Evolutionary conservation across 2,797 vertebrate genomes (phyloP), one percentile per base, ranked within the genome.

Genomic region (Sebastes minor): DNA sequence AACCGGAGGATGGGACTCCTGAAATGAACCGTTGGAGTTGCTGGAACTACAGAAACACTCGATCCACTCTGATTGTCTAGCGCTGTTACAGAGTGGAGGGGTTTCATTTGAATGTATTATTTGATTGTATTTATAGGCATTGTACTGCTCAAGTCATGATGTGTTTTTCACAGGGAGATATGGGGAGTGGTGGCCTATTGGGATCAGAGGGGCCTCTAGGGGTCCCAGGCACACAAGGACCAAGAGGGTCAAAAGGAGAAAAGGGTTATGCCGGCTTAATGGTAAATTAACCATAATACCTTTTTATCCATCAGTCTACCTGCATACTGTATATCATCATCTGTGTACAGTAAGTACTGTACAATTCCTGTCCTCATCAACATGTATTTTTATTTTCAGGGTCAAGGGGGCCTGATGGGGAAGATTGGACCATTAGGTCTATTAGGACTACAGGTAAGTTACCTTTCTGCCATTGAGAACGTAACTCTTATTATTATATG

Each of bases 231-330:
- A 69, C 85, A 25, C 46, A 38, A 23, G 96, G 96, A 67, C 61
- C 49, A 49, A 92, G 92, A 86, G 96, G 96, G 14, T 71, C 28
- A 12, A 97, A 94, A 87, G 97, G 97, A 80, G 93, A 95, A 76
- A 96, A 96, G 83, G 96, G 97, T 52, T 93, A 90, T 35, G 74
- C 86, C 49, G 96, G 96, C 70, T 84, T 93, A 67, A 87, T 91
- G 92, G 96, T 95, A 91, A 94, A 93, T 87, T 3, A 35, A 23
- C 1, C n/a, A 33, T 12, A 10, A 12, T 61, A 8, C 7, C 2
- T 60, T 22, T n/a, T n/a, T n/a, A 6, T 62, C 27, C 2, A 23
- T 59, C 49, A 23, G 20, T 65, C 6, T 35, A 14, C 20, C 10
- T 27, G 27, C 8, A 13, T 23, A 42, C 46, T 49, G 46, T 49